Base-by-base conservation (phyloP, 2,113 vertebrate genomes). In the Onychostoma macrolepis region DNA sequence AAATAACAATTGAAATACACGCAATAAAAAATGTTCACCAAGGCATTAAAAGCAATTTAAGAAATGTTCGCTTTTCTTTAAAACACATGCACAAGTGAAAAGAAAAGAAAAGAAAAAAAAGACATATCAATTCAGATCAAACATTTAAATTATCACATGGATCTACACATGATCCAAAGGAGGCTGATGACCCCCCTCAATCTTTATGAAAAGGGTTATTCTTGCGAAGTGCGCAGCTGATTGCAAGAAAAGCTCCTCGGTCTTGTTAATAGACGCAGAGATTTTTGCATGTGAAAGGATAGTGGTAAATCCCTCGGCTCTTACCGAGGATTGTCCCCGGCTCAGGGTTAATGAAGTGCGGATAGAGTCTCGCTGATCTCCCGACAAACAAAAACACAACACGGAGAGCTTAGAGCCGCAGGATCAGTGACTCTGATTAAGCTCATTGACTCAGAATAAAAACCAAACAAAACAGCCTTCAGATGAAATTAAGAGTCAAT, bases 271-370 rank as follows among this genome's bases (percentile, higher is more conserved):
- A 89, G 85, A 93, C 88, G 92, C 69, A 56, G 88, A 90, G 89
- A 90, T 93, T 96, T 95, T 98, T 97, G 96, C 97, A 98, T 98
- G 96, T 96, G 96, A 98, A 98, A 96, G 95, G 95, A 92, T 94
- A 89, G 87, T 92, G 93, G 95, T 96, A 97, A 98, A 98, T 97
- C 97, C 95, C 94, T 84, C 90, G 86, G 91, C 94, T 94, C 96
- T 93, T 94, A 95, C 91, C 89, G 90, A 91, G 94, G 94, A 94
- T 96, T 94, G 94, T 96, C 96, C 96, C 96, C 95, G 93, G 95
- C 96, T 96, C 97, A 92, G 96, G 97, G 97, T 98, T 99, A 99
- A 99, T 99, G 97, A 99, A 99, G 97, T 98, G 97, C 96, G 97
- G 97, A 96, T 96, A 95, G 95, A 97, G 96, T 96, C 95, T 96